These are phyloP conservation scores for Zaprionus taronus DNA, from an alignment of 1,140 invertebrate genomes.

Conservation along the genomic window DNA sequence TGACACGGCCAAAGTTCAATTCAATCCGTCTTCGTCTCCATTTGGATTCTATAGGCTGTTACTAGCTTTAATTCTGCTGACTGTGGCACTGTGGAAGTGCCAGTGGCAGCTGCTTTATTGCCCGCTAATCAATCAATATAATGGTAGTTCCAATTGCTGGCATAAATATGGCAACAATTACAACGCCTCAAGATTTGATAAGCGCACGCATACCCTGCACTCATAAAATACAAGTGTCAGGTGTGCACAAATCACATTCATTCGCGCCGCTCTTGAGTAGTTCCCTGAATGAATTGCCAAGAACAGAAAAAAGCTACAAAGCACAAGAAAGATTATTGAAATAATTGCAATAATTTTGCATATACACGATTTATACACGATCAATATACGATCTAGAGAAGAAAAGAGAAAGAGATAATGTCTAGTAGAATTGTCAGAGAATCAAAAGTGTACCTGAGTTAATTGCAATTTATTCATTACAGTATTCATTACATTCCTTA, in stretches of 20 bases:
- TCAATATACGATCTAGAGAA: too few species aligned
- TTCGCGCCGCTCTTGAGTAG: not conserved
- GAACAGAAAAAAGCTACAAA: not conserved
- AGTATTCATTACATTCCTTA: not conserved
- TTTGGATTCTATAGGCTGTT: conserved; percentile 2
- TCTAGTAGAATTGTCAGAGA: too few species aligned
- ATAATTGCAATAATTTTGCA: too few species aligned
- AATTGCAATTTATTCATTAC: not conserved
- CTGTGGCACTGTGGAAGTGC: not conserved
- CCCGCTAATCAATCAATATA: conserved; percentile 66
- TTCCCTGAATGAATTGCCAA: not conserved
- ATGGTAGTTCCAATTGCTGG: conserved; percentile 45
- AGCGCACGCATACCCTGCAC: conserved; percentile 28
- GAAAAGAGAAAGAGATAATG: too few species aligned
- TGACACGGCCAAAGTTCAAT: conserved; percentile 42
- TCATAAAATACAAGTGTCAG: not conserved
- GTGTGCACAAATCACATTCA: not conserved
- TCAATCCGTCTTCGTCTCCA: not conserved
- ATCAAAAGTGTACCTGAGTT: not conserved
- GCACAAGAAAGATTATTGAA: too few species aligned
- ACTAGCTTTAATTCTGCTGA: not conserved
- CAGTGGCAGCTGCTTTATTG: conserved; percentile 45
- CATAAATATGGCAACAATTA: conserved; percentile 62
- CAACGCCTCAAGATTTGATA: conserved; percentile 58
- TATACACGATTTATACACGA: too few species aligned